phyloP scores from a whole-genome alignment of 2,797 vertebrate species.

The Dallia pectoralis region DNA sequence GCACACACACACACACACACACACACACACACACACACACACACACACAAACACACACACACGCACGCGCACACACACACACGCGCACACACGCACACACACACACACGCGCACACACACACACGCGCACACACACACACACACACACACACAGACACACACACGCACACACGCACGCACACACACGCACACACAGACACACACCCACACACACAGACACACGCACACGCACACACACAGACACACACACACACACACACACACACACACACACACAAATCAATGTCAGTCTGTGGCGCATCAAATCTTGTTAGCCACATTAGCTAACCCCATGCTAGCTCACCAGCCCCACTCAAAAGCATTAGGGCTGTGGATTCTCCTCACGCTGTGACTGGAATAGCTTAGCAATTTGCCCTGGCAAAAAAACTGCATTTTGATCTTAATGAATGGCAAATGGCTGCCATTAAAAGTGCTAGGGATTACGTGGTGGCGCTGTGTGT shows the following conservation, averaged over 20 bases:
- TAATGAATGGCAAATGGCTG: conserved; percentile 99
- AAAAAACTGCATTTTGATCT: conserved; percentile 97
- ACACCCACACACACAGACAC: no score
- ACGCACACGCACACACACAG: conserved; percentile 4
- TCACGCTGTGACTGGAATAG: conserved; percentile 98
- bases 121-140: background rate
- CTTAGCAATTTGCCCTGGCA: conserved; percentile 95
- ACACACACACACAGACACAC: background rate
- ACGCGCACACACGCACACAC: conserved; percentile 32
- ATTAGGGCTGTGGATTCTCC: conserved; percentile 83
- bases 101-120: conserved; percentile 49
- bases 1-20: no score
- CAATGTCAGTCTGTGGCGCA: conserved; percentile 44
- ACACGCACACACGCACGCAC: background rate
- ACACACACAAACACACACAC: conserved; percentile 60
- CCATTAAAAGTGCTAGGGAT: conserved; percentile 98
- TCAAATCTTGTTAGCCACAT: conserved; percentile 78
- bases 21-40: no score
- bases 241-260: background rate
- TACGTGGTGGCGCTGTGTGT: conserved; percentile 73
- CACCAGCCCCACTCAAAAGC: conserved; percentile 91
- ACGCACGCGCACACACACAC: conserved; percentile 42
- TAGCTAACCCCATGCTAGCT: conserved; percentile 87
- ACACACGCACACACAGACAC: background rate
- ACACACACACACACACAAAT: background rate